Conservation (phyloP, 2,797 vertebrate species). For the Crenichthys baileyi region DNA sequence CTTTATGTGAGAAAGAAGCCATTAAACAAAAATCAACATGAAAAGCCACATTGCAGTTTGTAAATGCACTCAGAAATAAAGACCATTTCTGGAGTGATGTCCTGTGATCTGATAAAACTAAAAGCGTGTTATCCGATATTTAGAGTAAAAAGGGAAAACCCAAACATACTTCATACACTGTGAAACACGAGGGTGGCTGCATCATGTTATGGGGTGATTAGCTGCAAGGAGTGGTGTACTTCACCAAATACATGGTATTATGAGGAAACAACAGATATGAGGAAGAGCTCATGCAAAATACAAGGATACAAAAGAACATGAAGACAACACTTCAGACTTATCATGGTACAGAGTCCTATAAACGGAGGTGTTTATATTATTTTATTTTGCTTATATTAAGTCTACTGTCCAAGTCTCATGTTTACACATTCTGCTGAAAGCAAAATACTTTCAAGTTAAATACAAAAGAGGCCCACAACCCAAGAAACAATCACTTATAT, state of each 20-base stretch:
- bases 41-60: background rate
- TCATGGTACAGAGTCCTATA: conserved; percentile 12
- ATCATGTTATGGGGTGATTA: background rate
- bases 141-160: background rate
- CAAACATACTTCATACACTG: background rate
- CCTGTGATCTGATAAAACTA: background rate
- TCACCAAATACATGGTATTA: background rate
- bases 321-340: background rate
- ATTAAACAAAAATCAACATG: background rate
- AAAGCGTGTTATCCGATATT: background rate
- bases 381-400: conserved; percentile 10
- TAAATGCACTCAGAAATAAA: background rate
- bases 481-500: conserved; percentile 8
- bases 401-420: background rate
- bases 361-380: conserved; percentile 18
- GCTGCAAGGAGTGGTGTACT: background rate
- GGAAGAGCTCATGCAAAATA: background rate
- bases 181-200: background rate
- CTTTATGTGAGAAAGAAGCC: background rate
- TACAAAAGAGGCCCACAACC: conserved; percentile 34
- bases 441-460: conserved; percentile 14
- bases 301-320: background rate
- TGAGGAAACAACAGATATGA: background rate
- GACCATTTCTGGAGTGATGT: background rate
- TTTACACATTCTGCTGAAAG: conserved; percentile 24